Percentiles rank a stretch among this genome's conserved stretches.
phyloP scores from a whole-genome alignment of 2,888 invertebrate genomes.

The Pantelozetes paolii region DNA sequence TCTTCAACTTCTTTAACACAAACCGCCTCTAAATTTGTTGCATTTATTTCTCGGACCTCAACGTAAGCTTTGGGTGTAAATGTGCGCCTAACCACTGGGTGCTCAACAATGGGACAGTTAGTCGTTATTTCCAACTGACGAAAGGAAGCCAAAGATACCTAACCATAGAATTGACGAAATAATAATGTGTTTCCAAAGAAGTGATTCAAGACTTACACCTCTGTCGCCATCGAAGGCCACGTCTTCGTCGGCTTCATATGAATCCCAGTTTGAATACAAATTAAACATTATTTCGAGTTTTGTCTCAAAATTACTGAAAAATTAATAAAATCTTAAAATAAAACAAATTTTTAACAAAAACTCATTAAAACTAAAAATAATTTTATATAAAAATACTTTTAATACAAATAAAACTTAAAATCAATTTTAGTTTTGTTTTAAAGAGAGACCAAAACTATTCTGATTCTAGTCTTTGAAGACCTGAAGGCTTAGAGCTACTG shows the following conservation, averaged over 20 bases:
- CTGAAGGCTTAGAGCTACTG: no score
- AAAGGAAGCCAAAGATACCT: slow-evolving; percentile 27
- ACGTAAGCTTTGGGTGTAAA: not conserved
- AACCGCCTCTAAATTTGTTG: not conserved
- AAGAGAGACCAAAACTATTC: no score
- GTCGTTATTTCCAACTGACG: slow-evolving; percentile 13
- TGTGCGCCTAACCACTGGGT: not conserved
- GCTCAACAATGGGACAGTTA: not conserved
- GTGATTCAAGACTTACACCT: not conserved
- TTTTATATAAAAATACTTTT: no score
- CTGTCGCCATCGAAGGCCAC: slow-evolving; percentile 22
- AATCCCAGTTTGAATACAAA: not conserved
- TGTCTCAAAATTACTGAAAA: not conserved
- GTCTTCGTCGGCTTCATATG: slow-evolving; percentile 17
- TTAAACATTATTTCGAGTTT: slow-evolving; percentile 29
- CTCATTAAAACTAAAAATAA: not conserved
- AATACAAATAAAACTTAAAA: no score
- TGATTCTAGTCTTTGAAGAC: no score
- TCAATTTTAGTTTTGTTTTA: no score
- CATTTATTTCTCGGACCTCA: not conserved
- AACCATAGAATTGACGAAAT: not conserved
- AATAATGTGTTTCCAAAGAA: not conserved
- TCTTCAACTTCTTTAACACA: not conserved
- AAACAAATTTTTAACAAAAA: not conserved
- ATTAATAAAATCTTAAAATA: not conserved